A percentile compares a stretch with the other conserved stretches of the same genome.
phyloP scores from a whole-genome alignment of 2,113 vertebrate species.

The Campylorhamphus procurvoides region DNA sequence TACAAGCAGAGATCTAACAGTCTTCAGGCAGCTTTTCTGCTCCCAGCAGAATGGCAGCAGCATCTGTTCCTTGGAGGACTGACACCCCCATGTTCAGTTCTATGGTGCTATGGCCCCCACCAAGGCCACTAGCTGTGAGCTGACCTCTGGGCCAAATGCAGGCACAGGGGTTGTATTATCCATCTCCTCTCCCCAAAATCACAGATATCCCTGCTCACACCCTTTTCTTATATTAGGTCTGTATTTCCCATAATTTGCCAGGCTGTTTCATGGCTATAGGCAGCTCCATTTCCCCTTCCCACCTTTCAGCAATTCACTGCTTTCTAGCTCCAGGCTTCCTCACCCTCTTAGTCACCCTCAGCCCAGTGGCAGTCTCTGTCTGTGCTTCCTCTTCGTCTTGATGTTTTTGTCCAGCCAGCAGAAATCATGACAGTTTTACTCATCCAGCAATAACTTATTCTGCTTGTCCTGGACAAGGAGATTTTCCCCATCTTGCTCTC shows the following conservation, averaged over 20 bases:
- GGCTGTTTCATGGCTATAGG: background rate
- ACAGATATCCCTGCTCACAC: background rate
- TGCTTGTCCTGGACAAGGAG: background rate
- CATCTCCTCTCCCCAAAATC: background rate
- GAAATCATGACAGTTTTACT: background rate
- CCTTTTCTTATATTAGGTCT: background rate
- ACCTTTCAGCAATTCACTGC: background rate
- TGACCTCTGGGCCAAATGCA: background rate
- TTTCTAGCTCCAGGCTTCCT: background rate
- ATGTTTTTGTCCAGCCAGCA: background rate
- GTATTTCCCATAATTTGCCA: background rate
- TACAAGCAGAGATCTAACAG: background rate
- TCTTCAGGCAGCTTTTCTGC: background rate
- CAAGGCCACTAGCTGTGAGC: background rate
- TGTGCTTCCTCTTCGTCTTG: background rate
- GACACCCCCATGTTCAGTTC: background rate
- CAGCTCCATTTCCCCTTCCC: background rate
- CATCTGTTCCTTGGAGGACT: background rate
- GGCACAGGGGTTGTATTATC: rapidly evolving
- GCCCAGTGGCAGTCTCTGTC: background rate
- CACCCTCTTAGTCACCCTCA: background rate
- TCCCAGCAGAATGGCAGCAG: background rate
- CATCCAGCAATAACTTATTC: background rate
- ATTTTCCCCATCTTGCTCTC: background rate
- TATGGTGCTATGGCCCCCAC: rapidly evolving